Conservation (phyloP, 2,888 invertebrate genomes). For the Taphrorychus bicolor region DNA sequence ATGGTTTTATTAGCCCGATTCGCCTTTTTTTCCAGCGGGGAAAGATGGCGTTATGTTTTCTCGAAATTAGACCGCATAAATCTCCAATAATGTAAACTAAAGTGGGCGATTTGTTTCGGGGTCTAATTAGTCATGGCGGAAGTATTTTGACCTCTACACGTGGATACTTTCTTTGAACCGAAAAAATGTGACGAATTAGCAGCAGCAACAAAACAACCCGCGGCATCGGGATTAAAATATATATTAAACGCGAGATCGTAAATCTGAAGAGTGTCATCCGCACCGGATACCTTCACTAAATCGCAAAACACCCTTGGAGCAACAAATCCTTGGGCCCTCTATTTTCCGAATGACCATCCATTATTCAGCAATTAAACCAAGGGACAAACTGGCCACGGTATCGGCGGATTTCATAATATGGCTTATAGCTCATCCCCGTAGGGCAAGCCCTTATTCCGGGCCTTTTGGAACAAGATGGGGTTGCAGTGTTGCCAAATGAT, state of each 20-base stretch:
- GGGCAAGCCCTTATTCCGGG: constrained; percentile 8
- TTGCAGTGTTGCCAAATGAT: constrained; percentile 15
- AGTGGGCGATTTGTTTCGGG: no score
- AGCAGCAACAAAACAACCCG: background rate
- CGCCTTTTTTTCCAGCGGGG: constrained; percentile 15
- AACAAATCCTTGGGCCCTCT: constrained; percentile 56
- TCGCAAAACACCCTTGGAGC: constrained; percentile 51
- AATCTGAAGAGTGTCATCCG: constrained; percentile 40
- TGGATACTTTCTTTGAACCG: background rate
- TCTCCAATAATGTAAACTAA: background rate
- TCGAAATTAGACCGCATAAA: background rate
- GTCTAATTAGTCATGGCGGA: background rate
- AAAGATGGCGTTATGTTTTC: background rate
- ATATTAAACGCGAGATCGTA: constrained; percentile 13
- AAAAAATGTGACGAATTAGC: background rate
- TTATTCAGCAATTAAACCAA: constrained; percentile 57
- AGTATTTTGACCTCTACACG: background rate
- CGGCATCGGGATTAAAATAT: no score
- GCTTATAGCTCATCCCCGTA: constrained; percentile 30
- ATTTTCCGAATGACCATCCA: constrained; percentile 56
- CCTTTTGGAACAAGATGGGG: constrained; percentile 22
- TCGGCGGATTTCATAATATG: constrained; percentile 45
- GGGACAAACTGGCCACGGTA: constrained; percentile 48
- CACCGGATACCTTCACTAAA: constrained; percentile 50
- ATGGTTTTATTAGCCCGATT: constrained; percentile 37